These are phyloP conservation scores for Cordilura impudica DNA, from an alignment of 2,888 invertebrate genomes.

Conservation along the genomic window DNA sequence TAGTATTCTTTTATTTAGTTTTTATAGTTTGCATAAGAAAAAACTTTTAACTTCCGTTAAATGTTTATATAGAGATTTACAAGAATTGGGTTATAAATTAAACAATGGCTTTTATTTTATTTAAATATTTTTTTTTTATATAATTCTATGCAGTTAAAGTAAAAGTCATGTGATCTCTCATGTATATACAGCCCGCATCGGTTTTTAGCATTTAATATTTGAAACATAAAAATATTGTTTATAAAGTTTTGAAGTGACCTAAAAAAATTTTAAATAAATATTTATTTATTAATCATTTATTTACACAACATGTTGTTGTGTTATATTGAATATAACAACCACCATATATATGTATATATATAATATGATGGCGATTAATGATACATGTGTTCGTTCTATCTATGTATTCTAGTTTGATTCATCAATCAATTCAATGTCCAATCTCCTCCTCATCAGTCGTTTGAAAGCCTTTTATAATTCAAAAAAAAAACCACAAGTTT, in stretches of 20 bases:
- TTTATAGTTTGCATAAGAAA: neutral
- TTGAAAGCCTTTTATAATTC: neutral
- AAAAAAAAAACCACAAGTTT: slow-evolving; percentile 6
- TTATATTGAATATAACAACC: neutral
- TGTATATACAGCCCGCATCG: neutral
- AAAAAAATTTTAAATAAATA: neutral
- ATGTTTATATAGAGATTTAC: neutral
- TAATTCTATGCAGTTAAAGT: too few species aligned
- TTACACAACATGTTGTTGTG: neutral
- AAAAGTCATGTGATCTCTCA: too few species aligned
- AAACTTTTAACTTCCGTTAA: neutral
- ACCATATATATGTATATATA: too few species aligned
- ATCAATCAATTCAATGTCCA: neutral
- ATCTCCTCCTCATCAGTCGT: neutral
- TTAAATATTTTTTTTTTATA: neutral
- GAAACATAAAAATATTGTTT: neutral
- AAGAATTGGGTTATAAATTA: neutral
- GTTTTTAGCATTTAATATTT: neutral
- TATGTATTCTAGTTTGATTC: neutral
- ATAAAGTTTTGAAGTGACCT: neutral
- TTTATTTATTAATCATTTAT: neutral
- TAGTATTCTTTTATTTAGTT: neutral
- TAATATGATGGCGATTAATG: neutral
- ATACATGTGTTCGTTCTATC: too few species aligned
- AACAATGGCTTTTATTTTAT: neutral